A percentile compares a stretch with the other conserved stretches of the same genome.
phyloP scores from a whole-genome alignment of 2,113 vertebrate genomes.

The Oxyura jamaicensis region DNA sequence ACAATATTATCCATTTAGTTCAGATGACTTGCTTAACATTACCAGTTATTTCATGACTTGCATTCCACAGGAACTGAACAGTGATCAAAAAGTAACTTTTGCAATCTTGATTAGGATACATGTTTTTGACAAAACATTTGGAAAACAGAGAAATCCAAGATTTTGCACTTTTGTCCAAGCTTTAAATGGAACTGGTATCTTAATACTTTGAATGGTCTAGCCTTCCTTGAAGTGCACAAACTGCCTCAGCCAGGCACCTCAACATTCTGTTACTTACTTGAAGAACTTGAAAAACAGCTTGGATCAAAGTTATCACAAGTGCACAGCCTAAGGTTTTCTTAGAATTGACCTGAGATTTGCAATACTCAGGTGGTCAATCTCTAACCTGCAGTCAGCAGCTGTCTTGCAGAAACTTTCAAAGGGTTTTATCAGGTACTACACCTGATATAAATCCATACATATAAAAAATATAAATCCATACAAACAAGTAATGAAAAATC shows the following conservation, averaged over 20 bases:
- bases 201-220: neutral
- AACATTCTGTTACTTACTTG: neutral
- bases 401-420: neutral
- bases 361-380: neutral
- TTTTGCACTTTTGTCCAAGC: neutral
- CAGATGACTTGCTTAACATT: neutral
- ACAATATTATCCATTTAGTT: neutral
- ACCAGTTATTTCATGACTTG: neutral
- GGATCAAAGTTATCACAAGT: neutral
- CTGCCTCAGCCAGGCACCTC: neutral
- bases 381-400: neutral
- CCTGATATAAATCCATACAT: too few relatives aligned
- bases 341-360: neutral
- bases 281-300: neutral
- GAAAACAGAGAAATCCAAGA: neutral
- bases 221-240: neutral
- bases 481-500: neutral
- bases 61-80: neutral
- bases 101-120: neutral
- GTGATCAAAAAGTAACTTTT: neutral
- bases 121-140: neutral
- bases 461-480: too few relatives aligned
- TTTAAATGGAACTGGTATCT: neutral
- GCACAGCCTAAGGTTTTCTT: neutral
- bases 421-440: neutral